phyloP scores from a whole-genome alignment of 64 coral and sea anemone species.

The Montipora efflorescens region DNA sequence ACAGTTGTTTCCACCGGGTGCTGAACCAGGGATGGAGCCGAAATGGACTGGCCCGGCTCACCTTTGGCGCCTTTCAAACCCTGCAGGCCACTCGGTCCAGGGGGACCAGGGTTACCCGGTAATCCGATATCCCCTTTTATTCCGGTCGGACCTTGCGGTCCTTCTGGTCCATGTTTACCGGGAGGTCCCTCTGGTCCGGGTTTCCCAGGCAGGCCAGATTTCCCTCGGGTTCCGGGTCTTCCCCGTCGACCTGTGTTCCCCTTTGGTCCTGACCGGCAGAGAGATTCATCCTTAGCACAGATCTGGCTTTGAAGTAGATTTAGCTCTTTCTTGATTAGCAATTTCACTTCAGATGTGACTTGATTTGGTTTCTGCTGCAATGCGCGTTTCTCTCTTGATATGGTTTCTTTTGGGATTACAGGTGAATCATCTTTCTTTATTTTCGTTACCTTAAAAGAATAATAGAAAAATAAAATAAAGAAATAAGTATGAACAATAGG shows the following conservation, averaged over 20 bases:
- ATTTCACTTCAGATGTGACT: neutral
- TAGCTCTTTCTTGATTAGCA: conserved; percentile 27
- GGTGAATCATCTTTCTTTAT: neutral
- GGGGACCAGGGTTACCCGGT: conserved; percentile 47
- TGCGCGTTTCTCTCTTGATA: neutral
- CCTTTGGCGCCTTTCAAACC: conserved; percentile 54
- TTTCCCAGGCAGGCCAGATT: conserved; percentile 15
- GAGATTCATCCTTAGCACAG: conserved; percentile 56
- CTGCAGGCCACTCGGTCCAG: conserved; percentile 43
- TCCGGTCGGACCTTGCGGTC: conserved; percentile 26
- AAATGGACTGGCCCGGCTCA: conserved; percentile 58
- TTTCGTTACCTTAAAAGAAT: neutral
- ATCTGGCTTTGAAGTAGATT: conserved; percentile 43
- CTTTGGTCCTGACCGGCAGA: conserved; percentile 65
- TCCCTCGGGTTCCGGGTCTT: conserved; percentile 47
- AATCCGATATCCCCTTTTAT: conserved; percentile 43
- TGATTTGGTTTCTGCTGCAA: neutral
- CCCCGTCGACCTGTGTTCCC: conserved; percentile 60
- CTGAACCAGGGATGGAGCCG: conserved; percentile 40
- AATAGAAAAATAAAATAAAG: neutral
- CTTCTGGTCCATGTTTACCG: conserved; percentile 62
- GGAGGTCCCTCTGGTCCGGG: conserved; percentile 42
- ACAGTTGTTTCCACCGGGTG: conserved; percentile 32
- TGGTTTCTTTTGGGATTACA: neutral
- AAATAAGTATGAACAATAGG: no score